Base-by-base conservation (phyloP, 2,888 invertebrate genomes). In the Chironomus riparius region DNA sequence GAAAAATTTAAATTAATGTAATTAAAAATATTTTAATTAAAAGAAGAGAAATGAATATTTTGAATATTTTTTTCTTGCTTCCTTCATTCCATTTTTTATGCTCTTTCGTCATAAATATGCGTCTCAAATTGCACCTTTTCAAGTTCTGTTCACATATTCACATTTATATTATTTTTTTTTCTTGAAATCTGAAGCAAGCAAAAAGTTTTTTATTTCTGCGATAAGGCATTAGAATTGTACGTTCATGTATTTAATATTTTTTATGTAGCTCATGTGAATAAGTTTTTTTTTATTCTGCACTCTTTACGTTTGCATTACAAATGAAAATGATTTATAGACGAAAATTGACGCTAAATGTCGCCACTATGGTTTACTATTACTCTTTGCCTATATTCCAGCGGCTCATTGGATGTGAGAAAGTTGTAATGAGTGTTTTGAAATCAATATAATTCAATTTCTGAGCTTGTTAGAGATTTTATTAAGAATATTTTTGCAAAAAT, bases 251-350 rank as follows among this genome's bases (percentile, higher is more conserved):
- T 38, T 38, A 38, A 38, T 38, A 10, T 38, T 38, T n/a, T 38
- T 10, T 38, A 38, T 38, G 38, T 38, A 38, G 38, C 38, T 38
- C 38, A 38, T 38, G 38, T 38, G 38, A 38, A 38, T 38, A 56
- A n/a, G 12, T 10, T 21, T 21, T 24, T 24, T 21, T 65, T 21
- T 62, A 5, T 62, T 6, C 22, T 22, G 62, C 56, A 10, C 65
- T 65, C 6, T 21, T 21, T 13, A 24, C 13, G 10, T 65, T 10
- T 38, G 38, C 38, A 38, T 38, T 38, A 38, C 38, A 38, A 38
- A 38, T 38, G 38, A 22, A 65, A 65, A 65, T 65, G 65, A 65
- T 65, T 65, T 21, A 65, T 65, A 65, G 65, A 65, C 65, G 65
- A 65, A 65, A 65, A 65, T 65, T 22, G 65, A 65, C 21, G 65